Conservation (phyloP, 2,797 vertebrate species). For the Pogonophryne albipinna region DNA sequence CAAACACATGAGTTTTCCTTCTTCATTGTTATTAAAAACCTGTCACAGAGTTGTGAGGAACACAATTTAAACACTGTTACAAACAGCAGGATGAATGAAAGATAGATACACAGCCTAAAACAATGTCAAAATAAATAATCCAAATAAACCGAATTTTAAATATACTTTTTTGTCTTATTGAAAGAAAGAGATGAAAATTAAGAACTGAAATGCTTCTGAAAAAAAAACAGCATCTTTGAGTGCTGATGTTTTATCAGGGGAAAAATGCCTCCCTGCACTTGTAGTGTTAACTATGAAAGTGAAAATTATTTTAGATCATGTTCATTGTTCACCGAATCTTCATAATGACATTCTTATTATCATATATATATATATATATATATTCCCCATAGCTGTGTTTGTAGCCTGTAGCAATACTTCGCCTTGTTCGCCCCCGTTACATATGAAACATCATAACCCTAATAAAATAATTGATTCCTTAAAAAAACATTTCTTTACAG, state of each 20-base stretch:
- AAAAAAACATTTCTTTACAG: background rate
- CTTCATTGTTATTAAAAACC: background rate
- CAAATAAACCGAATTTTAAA: too few relatives aligned
- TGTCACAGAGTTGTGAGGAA: background rate
- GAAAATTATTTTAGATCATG: too few relatives aligned
- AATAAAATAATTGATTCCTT: background rate
- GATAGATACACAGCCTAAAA: background rate
- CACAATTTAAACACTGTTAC: background rate
- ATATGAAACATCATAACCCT: background rate
- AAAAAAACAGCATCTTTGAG: too few relatives aligned
- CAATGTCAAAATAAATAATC: too few relatives aligned
- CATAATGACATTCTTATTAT: background rate
- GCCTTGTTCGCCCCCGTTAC: constrained; percentile 14
- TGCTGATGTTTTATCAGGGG: too few relatives aligned
- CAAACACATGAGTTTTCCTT: background rate
- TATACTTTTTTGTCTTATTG: too few relatives aligned
- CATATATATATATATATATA: background rate
- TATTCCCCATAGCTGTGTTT: background rate
- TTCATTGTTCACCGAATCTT: background rate
- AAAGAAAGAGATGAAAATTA: too few relatives aligned
- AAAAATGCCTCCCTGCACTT: too few relatives aligned
- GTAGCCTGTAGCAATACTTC: background rate
- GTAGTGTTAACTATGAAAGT: too few relatives aligned
- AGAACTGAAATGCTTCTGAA: too few relatives aligned
- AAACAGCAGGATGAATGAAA: background rate